Evolutionary conservation across 2,113 vertebrate genomes (phyloP), one percentile per base, ranked within the genome.

Genomic region (Gymnarchus niloticus): DNA sequence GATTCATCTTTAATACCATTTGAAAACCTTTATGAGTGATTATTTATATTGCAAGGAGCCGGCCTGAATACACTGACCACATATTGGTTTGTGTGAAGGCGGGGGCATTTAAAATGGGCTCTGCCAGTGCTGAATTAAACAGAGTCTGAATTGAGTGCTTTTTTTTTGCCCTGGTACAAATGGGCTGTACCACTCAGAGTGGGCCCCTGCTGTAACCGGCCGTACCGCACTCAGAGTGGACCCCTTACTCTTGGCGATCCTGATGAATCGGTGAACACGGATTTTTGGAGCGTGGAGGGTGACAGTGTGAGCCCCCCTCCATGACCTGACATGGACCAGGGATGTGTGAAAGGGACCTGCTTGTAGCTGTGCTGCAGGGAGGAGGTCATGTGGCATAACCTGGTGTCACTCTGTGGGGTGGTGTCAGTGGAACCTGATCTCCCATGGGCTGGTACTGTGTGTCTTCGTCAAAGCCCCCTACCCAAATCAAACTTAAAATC

Each of bases 281-380:
- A 12, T 8, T 49, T 25, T 48, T 21, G 41, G 6, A n/a, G 41
- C 8, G 23, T n/a, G 21, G 10, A 8, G 46, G 46, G 37, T 46
- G 46, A 25, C 7, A 49, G 41, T 80, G 46, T 46, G 76, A 25
- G 10, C n/a, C 23, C 77, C 77, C 5, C 12, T 21, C 41, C 76
- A 51, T 25, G 52, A 54, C 52, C 12, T 14, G 28, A 69, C 28
- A 65, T 0, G 33, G 14, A 17, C 61, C 9, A 9, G 5, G 33
- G 65, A 17, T 19, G 61, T n/a, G n/a, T 87, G 77, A 83, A 90
- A 87, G 87, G 88, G 86, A 87, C 89, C 90, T 88, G 12, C 89
- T 92, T n/a, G n/a, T n/a, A n/a, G n/a, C n/a, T 88, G 86, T 85
- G 82, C 89, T 89, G 88, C 86, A 89, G 87, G 91, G 91, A n/a